Percentiles rank a stretch among this genome's conserved stretches.
Conservation (phyloP, 2,113 vertebrate species). For the Holacanthus passer region DNA sequence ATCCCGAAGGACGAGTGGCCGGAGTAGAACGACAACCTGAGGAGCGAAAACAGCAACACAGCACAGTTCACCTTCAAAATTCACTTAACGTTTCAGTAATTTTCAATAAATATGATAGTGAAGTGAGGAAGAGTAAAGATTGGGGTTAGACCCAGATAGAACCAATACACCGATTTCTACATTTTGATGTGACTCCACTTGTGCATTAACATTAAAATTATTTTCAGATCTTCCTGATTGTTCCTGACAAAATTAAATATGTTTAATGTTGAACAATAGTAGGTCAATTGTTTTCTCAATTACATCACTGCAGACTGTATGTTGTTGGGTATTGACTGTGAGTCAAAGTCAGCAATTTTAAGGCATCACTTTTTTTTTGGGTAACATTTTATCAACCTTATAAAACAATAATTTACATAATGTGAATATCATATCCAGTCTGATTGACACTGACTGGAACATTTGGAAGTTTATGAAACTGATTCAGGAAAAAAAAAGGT, state of each 20-base stretch:
- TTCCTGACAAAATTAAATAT: not conserved
- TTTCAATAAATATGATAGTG: not conserved
- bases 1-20: conserved; percentile 97
- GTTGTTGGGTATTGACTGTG: too few relatives aligned
- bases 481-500: not conserved
- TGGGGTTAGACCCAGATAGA: not conserved
- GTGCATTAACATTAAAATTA: not conserved
- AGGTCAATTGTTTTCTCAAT: too few relatives aligned
- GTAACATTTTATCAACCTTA: not conserved
- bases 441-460: not conserved
- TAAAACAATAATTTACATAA: not conserved
- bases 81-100: not conserved
- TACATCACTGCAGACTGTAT: too few relatives aligned
- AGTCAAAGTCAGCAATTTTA: not conserved
- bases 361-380: not conserved
- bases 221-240: not conserved
- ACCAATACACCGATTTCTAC: not conserved
- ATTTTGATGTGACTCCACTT: not conserved
- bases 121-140: not conserved
- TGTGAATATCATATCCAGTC: not conserved
- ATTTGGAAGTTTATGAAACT: too few relatives aligned
- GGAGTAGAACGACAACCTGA: conserved; percentile 95
- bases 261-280: too few relatives aligned
- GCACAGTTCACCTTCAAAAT: not conserved
- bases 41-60: conserved; percentile 24